Conservation (phyloP, 1,140 invertebrate genomes). For the Steinernema feltiae region DNA sequence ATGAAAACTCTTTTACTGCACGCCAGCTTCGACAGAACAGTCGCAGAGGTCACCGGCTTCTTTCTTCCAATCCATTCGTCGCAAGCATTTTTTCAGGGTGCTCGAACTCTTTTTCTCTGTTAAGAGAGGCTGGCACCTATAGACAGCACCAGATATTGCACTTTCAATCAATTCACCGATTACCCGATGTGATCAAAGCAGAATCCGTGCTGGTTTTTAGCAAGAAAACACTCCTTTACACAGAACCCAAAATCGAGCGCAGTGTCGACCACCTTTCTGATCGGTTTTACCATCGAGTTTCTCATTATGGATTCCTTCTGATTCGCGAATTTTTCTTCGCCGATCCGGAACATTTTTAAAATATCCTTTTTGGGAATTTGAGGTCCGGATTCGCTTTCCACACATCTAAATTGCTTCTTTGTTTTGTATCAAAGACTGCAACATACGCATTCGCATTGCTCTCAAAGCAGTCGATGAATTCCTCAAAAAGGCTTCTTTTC, state of each 20-base stretch:
- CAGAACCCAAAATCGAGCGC: conserved; percentile 42
- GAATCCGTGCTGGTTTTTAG: conserved; percentile 44
- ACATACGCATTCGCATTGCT: conserved; percentile 43
- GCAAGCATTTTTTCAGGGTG: conserved; percentile 44
- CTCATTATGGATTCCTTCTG: neutral
- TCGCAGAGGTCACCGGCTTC: conserved; percentile 49
- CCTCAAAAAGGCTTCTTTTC: conserved; percentile 36
- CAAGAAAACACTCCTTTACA: conserved; percentile 46
- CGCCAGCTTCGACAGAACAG: conserved; percentile 47
- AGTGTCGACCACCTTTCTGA: conserved; percentile 43
- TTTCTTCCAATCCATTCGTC: conserved; percentile 46
- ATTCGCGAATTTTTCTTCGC: conserved; percentile 37
- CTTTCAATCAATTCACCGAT: conserved; percentile 13
- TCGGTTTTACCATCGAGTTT: conserved; percentile 23
- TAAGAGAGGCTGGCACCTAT: conserved; percentile 45
- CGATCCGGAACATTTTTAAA: conserved; percentile 45
- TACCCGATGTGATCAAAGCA: conserved; percentile 47
- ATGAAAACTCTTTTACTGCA: conserved; percentile 23
- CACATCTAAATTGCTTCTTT: conserved; percentile 17
- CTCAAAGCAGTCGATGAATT: conserved; percentile 44
- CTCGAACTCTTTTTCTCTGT: conserved; percentile 45
- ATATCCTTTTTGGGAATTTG: conserved; percentile 47
- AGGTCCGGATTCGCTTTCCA: conserved; percentile 5
- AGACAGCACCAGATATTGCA: conserved; percentile 16
- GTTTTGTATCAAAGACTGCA: neutral